Evolutionary conservation across 2,113 vertebrate species (phyloP).

Genomic region (Talpa occidentalis): DNA sequence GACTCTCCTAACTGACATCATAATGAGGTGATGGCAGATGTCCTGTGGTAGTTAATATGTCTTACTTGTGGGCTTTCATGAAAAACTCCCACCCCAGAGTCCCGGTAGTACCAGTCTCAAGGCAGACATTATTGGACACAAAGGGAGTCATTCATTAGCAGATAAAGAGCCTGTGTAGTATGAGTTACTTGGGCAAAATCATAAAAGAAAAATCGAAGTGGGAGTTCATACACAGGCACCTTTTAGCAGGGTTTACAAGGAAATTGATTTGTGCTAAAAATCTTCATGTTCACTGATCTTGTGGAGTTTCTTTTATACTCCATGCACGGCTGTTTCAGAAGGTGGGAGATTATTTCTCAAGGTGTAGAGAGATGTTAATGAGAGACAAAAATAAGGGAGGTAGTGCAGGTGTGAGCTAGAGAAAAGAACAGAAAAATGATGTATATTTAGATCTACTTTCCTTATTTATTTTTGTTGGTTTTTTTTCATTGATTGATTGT

Average conservation of each 20-base stretch:
- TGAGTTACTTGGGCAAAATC: not conserved
- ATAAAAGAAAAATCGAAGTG: constrained; percentile 22
- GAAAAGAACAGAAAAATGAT: constrained; percentile 13
- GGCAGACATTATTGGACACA: not conserved
- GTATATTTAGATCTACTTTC: not conserved
- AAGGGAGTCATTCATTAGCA: not conserved
- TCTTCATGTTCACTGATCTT: not conserved
- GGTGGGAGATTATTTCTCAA: not conserved
- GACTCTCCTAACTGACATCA: not conserved
- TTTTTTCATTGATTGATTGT: too few relatives aligned
- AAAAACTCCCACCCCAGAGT: not conserved
- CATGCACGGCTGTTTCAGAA: not conserved
- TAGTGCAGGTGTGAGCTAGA: not conserved
- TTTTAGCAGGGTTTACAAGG: not conserved
- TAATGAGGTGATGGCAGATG: not conserved
- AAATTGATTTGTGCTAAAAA: not conserved
- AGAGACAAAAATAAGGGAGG: not conserved
- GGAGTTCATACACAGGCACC: not conserved
- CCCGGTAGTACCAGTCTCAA: not conserved
- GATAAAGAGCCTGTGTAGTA: not conserved
- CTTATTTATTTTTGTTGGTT: not conserved
- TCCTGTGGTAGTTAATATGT: not conserved
- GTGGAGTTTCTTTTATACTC: not conserved
- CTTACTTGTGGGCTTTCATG: not conserved
- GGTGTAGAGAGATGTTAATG: not conserved